Evolutionary conservation across 2,888 invertebrate genomes (phyloP).

Genomic region (Drosophila pullipes): DNA sequence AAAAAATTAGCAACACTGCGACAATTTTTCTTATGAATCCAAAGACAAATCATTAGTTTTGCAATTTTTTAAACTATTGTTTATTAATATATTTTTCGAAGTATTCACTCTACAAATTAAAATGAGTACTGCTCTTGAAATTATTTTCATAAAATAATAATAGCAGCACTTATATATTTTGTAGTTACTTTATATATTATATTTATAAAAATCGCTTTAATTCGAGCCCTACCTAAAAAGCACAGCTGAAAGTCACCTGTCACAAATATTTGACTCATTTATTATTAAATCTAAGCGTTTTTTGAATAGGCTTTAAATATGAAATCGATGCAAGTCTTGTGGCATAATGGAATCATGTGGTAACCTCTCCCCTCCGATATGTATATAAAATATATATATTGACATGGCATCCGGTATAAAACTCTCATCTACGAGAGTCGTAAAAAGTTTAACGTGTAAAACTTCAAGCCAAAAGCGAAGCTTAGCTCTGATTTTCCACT

Average conservation of each 20-base stretch:
- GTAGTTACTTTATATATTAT: neutral
- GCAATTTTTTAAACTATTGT: neutral
- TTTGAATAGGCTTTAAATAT: neutral
- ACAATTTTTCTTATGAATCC: neutral
- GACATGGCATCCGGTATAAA: conserved; percentile 18
- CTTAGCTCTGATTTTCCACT: conserved; percentile 12
- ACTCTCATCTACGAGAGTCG: conserved; percentile 64
- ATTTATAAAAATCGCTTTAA: neutral
- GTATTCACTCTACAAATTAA: neutral
- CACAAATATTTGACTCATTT: neutral
- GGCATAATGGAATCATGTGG: neutral
- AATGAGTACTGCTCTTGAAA: neutral
- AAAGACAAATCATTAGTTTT: neutral
- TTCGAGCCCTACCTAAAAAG: neutral
- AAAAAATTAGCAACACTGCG: neutral
- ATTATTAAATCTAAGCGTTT: neutral
- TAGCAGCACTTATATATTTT: neutral
- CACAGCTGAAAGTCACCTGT: neutral
- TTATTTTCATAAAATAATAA: neutral
- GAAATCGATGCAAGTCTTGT: neutral
- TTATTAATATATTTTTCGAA: neutral
- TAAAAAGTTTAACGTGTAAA: conserved; percentile 77
- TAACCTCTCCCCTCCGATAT: neutral
- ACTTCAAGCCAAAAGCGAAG: conserved; percentile 42
- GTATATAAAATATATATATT: neutral